phyloP scores from a whole-genome alignment of 2,888 invertebrate species.

The Plagodis dolabraria region DNA sequence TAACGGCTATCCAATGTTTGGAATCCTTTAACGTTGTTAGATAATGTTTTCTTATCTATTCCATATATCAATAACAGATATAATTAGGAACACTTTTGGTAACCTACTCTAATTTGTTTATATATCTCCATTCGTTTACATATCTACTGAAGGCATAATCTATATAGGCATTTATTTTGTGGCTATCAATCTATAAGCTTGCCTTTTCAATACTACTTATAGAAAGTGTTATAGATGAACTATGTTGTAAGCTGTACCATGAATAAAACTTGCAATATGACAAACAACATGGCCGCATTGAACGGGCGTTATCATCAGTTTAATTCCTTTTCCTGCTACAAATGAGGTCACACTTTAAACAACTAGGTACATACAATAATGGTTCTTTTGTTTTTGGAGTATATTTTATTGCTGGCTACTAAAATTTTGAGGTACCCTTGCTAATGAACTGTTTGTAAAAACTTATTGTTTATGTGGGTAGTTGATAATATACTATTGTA shows the following conservation, averaged over 20 bases:
- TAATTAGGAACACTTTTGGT: not conserved
- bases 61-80: conserved; percentile 4
- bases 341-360: conserved; percentile 81
- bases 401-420: conserved; percentile 25
- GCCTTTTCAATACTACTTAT: not conserved
- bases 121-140: not conserved
- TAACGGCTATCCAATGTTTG: conserved; percentile 42
- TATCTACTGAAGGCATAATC: not conserved
- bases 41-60: conserved; percentile 13
- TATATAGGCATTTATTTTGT: no score
- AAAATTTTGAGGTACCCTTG: no score
- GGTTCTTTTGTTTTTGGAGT: not conserved
- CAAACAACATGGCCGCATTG: conserved; percentile 60
- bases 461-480: conserved; percentile 20
- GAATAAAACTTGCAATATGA: conserved; percentile 44
- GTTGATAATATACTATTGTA: not conserved
- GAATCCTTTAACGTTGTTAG: conserved; percentile 33
- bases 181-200: no score
- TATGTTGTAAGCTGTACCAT: conserved; percentile 26
- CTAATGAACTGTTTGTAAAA: conserved; percentile 3
- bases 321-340: conserved; percentile 79
- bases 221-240: conserved; percentile 1
- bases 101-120: not conserved
- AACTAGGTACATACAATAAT: conserved; percentile 44
- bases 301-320: conserved; percentile 73